phyloP scores from a whole-genome alignment of 37 sponge, comb jelly and placozoan genomes.

The Chondrilla cf. caribensis region DNA sequence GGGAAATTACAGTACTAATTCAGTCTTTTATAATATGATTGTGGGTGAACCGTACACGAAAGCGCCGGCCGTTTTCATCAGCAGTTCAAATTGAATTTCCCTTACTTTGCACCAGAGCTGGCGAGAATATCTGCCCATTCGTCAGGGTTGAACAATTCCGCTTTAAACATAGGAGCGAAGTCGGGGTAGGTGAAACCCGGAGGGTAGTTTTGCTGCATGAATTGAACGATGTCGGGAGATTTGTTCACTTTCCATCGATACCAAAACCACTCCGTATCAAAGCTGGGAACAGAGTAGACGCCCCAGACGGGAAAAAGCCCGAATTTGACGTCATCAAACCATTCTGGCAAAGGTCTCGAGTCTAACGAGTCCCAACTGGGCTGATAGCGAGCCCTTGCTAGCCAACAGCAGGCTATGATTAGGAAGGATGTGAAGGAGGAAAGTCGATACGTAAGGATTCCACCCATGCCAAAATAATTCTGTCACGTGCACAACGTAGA shows the following conservation, averaged over 20 bases:
- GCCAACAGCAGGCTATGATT: too few species aligned
- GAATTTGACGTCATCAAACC: constrained; percentile 74
- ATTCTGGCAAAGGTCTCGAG: constrained; percentile 61
- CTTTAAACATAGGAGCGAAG: constrained; percentile 71
- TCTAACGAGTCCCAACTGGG: constrained; percentile 73
- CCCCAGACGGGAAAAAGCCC: constrained; percentile 78
- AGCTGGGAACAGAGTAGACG: constrained; percentile 67
- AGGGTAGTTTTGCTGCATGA: constrained; percentile 72
- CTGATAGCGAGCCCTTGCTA: not conserved
- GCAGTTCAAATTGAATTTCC: too few species aligned
- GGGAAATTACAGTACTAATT: too few species aligned
- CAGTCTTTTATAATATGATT: too few species aligned
- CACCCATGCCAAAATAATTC: too few species aligned
- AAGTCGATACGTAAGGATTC: too few species aligned
- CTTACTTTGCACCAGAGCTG: constrained; percentile 61
- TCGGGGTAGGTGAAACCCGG: constrained; percentile 65
- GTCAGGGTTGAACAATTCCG: constrained; percentile 68
- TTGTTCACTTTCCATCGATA: constrained; percentile 50
- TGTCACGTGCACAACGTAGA: too few species aligned
- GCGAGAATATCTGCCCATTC: constrained; percentile 62
- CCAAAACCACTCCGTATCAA: constrained; percentile 71
- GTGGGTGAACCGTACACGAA: too few species aligned
- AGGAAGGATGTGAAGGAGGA: too few species aligned
- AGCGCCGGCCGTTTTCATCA: too few species aligned
- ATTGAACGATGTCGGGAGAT: constrained; percentile 24